Base-by-base conservation (phyloP, 2,113 vertebrate genomes). In the Heterocephalus glaber region DNA sequence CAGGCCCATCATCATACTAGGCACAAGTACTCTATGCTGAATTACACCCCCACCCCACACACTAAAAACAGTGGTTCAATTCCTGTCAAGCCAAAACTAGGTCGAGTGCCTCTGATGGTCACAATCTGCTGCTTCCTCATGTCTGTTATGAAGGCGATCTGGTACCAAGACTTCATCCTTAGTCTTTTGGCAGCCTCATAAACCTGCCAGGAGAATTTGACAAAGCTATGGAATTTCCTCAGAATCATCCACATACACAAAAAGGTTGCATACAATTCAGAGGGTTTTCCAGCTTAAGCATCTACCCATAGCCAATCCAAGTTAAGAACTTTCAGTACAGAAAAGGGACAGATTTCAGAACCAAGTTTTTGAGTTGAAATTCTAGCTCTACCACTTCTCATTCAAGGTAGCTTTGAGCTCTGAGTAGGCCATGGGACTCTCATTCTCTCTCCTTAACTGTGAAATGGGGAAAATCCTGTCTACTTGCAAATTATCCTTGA, bases 391-490 rank as follows among this genome's bases (percentile, higher is more conserved):
- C 33, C 1, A 17, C n/a, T 66, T 93, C 56, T 49, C 30, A 38
- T 22, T 17, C 13, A 49, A 60, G 22, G 35, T 49, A 77, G 14
- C 65, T 52, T 3, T 1, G 4, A 60, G 49, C 2, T 52, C 2
- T 1, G 4, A 47, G n/a, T 1, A 52, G 19, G 47, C 68, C 19
- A 35, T 7, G 7, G 2, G 26, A 17, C 1, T 60, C 19, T n/a
- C n/a, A n/a, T n/a, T 41, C 56, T 17, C 56, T 44, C 14, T 80
- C 66, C 20, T 82, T 35, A 58, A 44, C 38, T 81, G 16, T 41
- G 68, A 92, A 65, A 52, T 20, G 61, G 26, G 33, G 35, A 7
- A 61, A 72, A 49, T 66, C 14, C n/a, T 28, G 20, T 28, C 30
- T 83, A 49, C 28, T 63, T 86, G 16, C 38, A 70, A 66, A 87